A percentile compares a stretch with the other conserved stretches of the same genome.
phyloP scores from a whole-genome alignment of 2,797 vertebrate species.

The Bradypus variegatus region DNA sequence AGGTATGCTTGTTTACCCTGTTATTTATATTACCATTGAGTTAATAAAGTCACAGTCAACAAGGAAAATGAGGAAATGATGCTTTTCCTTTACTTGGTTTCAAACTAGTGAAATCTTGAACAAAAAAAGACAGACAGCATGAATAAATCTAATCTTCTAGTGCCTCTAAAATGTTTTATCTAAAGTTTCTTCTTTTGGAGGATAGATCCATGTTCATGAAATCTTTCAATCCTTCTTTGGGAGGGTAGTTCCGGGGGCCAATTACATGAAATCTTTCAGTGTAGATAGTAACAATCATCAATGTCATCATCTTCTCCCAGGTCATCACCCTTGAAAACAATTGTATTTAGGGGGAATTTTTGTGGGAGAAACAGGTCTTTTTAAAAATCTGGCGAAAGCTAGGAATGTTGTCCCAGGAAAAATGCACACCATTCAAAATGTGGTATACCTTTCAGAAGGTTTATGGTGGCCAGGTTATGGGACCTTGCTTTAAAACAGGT shows the following conservation, averaged over 20 bases:
- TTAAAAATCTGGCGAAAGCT: background rate
- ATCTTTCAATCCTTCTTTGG: background rate
- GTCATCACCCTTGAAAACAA: background rate
- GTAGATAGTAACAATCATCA: background rate
- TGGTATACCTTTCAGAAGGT: background rate
- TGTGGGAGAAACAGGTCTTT: background rate
- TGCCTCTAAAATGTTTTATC: background rate
- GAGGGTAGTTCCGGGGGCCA: background rate
- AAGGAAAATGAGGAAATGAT: background rate
- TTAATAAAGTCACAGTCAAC: background rate
- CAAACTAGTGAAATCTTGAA: background rate
- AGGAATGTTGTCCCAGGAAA: background rate
- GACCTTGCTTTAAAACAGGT: background rate
- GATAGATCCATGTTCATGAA: background rate
- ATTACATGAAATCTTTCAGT: background rate
- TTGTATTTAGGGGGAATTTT: background rate
- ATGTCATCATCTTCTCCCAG: background rate
- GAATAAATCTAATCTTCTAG: background rate
- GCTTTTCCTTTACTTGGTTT: constrained; percentile 34
- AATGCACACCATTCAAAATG: background rate
- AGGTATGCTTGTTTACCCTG: background rate
- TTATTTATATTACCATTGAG: background rate
- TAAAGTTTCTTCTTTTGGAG: background rate
- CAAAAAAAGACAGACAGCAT: background rate
- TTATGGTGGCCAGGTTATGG: background rate